Evolutionary conservation across 2,113 vertebrate genomes (phyloP).

Genomic region (Paradoxurus hermaphroditus): DNA sequence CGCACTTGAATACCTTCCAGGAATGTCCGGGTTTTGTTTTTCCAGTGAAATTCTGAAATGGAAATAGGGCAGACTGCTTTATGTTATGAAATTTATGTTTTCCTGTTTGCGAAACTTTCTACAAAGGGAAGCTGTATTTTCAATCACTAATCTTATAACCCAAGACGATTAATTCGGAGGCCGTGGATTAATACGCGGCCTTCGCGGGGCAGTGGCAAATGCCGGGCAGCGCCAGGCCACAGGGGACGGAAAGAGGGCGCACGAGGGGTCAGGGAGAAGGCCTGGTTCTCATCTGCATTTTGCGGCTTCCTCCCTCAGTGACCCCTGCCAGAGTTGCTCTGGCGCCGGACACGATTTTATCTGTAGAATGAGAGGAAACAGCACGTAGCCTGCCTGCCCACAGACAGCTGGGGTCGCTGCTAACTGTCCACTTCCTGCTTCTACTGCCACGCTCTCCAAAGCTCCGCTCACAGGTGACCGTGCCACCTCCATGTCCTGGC

Average conservation of each 20-base stretch:
- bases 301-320: neutral
- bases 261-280: neutral
- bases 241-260: neutral
- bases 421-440: neutral
- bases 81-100: neutral
- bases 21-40: neutral
- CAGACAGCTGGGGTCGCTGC: too few species aligned
- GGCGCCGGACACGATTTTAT: accelerated
- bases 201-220: neutral
- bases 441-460: neutral
- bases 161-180: neutral
- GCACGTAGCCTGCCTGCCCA: neutral
- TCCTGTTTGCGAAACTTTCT: neutral
- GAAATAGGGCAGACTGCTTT: neutral
- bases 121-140: neutral
- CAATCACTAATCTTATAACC: neutral
- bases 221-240: accelerated
- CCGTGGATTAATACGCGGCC: neutral
- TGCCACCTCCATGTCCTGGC: neutral
- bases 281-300: neutral
- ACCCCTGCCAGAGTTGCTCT: neutral
- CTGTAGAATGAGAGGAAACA: neutral
- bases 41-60: neutral
- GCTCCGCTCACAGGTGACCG: accelerated
- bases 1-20: neutral